Evolutionary conservation across 2,113 vertebrate genomes (phyloP).

Genomic region (Brienomyrus longianalis): DNA sequence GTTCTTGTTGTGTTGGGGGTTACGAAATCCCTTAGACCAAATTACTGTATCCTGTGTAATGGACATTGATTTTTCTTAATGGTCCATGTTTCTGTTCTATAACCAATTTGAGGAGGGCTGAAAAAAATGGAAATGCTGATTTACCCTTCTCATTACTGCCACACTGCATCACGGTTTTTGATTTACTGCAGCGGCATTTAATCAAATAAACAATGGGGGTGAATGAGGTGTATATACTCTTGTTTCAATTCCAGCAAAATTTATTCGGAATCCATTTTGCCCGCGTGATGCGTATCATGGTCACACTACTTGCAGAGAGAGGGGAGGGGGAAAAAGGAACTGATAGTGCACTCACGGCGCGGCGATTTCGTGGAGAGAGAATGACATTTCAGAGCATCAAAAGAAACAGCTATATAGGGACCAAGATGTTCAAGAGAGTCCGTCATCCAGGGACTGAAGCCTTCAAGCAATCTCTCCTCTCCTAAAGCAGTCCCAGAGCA

Average conservation of each 20-base stretch:
- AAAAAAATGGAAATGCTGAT: background rate
- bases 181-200: background rate
- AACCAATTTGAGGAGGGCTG: background rate
- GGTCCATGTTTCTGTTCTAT: background rate
- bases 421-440: background rate
- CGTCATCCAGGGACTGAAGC: background rate
- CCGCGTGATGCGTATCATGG: background rate
- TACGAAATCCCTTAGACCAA: slow-evolving; percentile 3
- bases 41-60: slow-evolving; percentile 11
- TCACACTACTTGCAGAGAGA: background rate
- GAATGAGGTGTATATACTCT: background rate
- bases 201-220: background rate
- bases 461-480: background rate
- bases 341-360: background rate
- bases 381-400: slow-evolving; percentile 1
- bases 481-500: background rate
- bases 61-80: slow-evolving; percentile 3
- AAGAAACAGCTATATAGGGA: background rate
- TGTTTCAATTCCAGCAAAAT: background rate
- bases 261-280: background rate
- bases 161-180: background rate
- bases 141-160: background rate
- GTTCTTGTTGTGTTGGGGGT: background rate
- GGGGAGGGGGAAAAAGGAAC: too few species aligned
- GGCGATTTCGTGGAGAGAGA: too few species aligned